phyloP scores from a whole-genome alignment of 2,113 vertebrate genomes.

The Dendropsophus ebraccatus region DNA sequence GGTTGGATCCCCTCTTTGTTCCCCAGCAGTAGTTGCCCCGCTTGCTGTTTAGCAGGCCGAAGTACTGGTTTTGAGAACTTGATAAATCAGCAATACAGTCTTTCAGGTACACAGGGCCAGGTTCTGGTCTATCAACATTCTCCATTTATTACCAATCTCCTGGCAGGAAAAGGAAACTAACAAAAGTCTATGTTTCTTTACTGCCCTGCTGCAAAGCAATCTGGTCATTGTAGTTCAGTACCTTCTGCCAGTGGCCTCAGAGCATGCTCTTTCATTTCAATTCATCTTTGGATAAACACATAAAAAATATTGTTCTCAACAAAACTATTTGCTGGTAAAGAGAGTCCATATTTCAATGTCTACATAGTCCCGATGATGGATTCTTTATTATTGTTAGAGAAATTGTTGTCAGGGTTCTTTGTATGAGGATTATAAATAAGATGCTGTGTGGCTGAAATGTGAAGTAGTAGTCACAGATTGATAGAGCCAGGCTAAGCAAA shows the following conservation, averaged over 20 bases:
- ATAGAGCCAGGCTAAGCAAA: conserved; percentile 40
- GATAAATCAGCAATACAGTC: no score
- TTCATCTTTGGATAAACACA: conserved; percentile 5
- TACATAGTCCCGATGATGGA: conserved; percentile 25
- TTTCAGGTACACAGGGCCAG: no score
- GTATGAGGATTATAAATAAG: conserved; percentile 54
- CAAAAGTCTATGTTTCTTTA: neutral
- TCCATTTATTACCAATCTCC: neutral
- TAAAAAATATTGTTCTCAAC: conserved; percentile 30
- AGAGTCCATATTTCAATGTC: conserved; percentile 47
- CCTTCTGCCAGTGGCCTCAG: neutral
- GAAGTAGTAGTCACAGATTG: conserved; percentile 42
- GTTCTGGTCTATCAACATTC: neutral
- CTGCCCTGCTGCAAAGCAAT: neutral
- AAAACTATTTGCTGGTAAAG: conserved; percentile 37
- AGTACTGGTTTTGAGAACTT: no score
- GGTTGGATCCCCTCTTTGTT: no score
- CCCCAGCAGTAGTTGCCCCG: no score
- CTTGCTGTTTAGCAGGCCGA: no score
- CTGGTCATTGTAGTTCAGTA: neutral
- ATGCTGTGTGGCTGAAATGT: conserved; percentile 49
- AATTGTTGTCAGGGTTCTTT: conserved; percentile 47
- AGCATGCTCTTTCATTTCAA: neutral
- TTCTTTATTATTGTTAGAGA: conserved; percentile 55
- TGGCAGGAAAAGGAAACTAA: neutral